Evolutionary conservation across 2,113 vertebrate genomes (phyloP).

Genomic region (Todiramphus saurophagus): DNA sequence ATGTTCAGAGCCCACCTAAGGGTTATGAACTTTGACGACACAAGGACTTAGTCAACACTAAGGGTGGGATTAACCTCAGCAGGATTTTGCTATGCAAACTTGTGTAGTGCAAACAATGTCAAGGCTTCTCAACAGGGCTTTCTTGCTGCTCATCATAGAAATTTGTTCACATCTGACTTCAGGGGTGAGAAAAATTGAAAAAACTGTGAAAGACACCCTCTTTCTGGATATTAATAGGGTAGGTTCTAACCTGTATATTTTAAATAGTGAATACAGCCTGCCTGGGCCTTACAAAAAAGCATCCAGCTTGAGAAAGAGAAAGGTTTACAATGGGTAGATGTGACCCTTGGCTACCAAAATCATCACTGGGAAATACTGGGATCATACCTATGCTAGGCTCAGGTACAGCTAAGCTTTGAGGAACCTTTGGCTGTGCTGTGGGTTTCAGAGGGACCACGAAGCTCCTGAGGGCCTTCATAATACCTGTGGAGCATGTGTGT

Average conservation of each 20-base stretch:
- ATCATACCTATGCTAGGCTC: not conserved
- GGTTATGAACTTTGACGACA: not conserved
- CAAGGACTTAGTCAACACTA: not conserved
- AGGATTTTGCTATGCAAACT: not conserved
- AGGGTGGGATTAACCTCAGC: not conserved
- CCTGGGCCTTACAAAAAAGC: not conserved
- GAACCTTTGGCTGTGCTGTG: not conserved
- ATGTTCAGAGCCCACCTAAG: not conserved
- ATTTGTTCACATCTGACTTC: not conserved
- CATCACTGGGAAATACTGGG: not conserved
- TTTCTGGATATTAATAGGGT: not conserved
- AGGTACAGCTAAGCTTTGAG: not conserved
- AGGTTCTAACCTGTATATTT: not conserved
- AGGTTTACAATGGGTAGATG: not conserved
- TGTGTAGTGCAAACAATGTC: not conserved
- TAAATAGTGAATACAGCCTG: not conserved
- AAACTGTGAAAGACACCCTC: not conserved
- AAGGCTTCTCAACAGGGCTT: not conserved
- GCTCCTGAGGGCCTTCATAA: not conserved
- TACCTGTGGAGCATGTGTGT: fast-evolving
- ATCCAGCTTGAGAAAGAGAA: not conserved
- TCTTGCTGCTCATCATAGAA: not conserved
- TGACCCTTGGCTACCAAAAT: not conserved
- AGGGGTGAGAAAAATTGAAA: not conserved
- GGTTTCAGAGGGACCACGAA: not conserved